These are phyloP conservation scores for Nomada goodeniana DNA, from an alignment of 2,888 invertebrate genomes.

Conservation along the genomic window DNA sequence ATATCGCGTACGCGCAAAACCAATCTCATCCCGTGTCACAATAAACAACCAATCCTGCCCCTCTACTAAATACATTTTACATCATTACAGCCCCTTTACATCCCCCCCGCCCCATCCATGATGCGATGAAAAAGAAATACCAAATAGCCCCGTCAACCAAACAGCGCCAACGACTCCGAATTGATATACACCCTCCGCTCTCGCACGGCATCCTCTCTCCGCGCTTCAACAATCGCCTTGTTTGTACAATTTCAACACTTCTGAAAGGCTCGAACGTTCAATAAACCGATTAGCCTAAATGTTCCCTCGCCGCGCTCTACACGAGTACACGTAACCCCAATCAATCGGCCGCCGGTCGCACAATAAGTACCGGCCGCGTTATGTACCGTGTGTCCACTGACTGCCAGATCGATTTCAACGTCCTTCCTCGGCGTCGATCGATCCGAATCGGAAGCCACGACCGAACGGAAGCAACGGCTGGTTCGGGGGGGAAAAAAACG, in stretches of 20 bases:
- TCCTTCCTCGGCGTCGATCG: slow-evolving; percentile 50
- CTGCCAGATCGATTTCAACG: slow-evolving; percentile 64
- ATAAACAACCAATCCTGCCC: no score
- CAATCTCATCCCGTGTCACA: no score
- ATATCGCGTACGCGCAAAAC: no score
- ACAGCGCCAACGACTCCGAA: background rate
- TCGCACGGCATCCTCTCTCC: background rate
- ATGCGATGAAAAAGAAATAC: no score
- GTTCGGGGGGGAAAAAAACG: slow-evolving; percentile 7
- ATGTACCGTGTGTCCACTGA: slow-evolving; percentile 17
- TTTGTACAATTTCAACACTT: slow-evolving; percentile 50
- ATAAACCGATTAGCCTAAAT: slow-evolving; percentile 64
- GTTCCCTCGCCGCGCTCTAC: slow-evolving; percentile 41
- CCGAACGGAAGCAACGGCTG: slow-evolving; percentile 48
- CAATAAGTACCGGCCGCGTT: slow-evolving; percentile 59
- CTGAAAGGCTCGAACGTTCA: slow-evolving; percentile 43
- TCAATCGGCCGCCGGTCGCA: slow-evolving; percentile 48
- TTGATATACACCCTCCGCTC: background rate
- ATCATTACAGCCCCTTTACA: no score
- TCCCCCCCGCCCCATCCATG: no score
- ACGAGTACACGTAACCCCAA: slow-evolving; percentile 49
- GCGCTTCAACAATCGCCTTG: slow-evolving; percentile 38
- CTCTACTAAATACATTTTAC: no score
- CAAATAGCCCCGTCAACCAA: no score
- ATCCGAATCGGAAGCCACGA: slow-evolving; percentile 23